phyloP scores from a whole-genome alignment of 2,888 invertebrate species.

The Habrosyne pyritoides region DNA sequence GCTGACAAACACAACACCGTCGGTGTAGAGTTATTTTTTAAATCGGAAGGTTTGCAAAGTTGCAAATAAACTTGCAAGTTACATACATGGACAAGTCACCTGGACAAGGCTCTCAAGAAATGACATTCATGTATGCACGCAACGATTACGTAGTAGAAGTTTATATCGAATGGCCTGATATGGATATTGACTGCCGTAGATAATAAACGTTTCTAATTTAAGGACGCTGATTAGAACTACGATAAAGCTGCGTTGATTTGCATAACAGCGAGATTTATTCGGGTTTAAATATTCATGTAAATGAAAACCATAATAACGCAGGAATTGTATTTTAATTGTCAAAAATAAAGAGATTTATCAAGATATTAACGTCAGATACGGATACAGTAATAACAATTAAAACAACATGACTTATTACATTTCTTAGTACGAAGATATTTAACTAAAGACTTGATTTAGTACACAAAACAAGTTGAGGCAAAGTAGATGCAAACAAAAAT shows the following conservation, averaged over 20 bases:
- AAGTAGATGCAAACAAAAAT: background rate
- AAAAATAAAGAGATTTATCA: constrained; percentile 27
- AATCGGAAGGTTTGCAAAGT: constrained; percentile 64
- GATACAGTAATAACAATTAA: constrained; percentile 34
- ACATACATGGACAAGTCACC: constrained; percentile 71
- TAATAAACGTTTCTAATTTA: constrained; percentile 21
- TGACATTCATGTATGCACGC: constrained; percentile 62
- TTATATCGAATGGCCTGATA: constrained; percentile 26
- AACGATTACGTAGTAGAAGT: constrained; percentile 52
- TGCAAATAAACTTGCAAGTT: constrained; percentile 71
- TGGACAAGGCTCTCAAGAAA: constrained; percentile 71
- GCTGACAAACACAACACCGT: constrained; percentile 35
- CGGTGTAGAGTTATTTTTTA: constrained; percentile 38
- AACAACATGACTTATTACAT: background rate
- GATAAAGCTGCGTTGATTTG: background rate
- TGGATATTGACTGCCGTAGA: constrained; percentile 42
- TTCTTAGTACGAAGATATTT: background rate
- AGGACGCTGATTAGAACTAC: background rate
- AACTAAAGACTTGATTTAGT: constrained; percentile 37
- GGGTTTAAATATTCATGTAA: background rate
- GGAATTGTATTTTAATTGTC: background rate
- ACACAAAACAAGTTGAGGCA: constrained; percentile 5
- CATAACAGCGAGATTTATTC: constrained; percentile 8
- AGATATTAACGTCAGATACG: constrained; percentile 38
- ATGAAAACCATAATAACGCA: background rate